Evolutionary conservation across 2,888 invertebrate species (phyloP), one percentile per base, ranked within the genome.

Genomic region (Stenotaenia linearis): DNA sequence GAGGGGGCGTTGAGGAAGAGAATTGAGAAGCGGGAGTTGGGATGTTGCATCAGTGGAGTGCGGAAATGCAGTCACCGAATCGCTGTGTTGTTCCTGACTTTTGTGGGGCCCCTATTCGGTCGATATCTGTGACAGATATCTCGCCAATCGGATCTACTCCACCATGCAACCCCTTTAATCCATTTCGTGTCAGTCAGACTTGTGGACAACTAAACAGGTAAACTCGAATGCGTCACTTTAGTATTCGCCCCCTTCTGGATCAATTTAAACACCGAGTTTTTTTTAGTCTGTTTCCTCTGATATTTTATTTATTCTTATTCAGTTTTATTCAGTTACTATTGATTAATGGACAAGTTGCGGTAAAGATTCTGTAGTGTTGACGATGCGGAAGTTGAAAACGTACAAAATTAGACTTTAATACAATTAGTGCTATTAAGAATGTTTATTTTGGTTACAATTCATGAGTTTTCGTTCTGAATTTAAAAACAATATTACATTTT

Each of bases 71-170:
- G 69, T 69, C 69, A 12, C 15, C 69, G 6, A 28, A 69, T 69
- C 69, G 28, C 25, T 69, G 69, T 69, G 25, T 69, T 25, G 28
- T 9, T 28, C 25, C 69, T 69, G 69, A 69, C 6, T 69, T 69
- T 69, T 69, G 69, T 69, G 69, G 69, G 28, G 69, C 25, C 69
- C 69, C 69, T 15, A 69, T 69, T 28, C 69, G 69, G 69, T 69
- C 69, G 69, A 69, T 69, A 69, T 69, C 69, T 28, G 69, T 69
- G 69, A 69, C 69, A 69, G 69, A 69, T 69, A 69, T 69, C 69
- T 69, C 69, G 6, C 69, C 69, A 28, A 69, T 69, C 69, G 69
- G 69, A 23, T 69, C 69, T 7, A 69, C 69, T 69, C 69, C 69
- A 69, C 69, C 69, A 12, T 69, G 23, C 28, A 69, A 69, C 28